phyloP scores from a whole-genome alignment of 1,140 invertebrate genomes.

The Drosophila subpulchrella region DNA sequence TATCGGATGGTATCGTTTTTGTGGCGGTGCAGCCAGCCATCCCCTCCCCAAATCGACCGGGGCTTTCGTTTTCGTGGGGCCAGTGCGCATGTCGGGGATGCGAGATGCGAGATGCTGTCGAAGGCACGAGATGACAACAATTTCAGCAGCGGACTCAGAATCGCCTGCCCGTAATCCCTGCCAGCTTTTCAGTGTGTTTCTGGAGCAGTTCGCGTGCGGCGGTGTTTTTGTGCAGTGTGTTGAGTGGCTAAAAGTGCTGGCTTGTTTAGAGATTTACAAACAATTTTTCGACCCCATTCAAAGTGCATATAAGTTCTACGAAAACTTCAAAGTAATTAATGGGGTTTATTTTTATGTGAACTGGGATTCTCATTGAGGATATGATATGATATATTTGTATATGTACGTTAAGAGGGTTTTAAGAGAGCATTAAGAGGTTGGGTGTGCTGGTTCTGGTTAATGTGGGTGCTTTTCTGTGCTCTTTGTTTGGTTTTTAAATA shows the following conservation, averaged over 20 bases:
- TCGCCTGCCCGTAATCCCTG: slow-evolving; percentile 22
- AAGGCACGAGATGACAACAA: slow-evolving; percentile 54
- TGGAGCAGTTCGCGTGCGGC: slow-evolving; percentile 67
- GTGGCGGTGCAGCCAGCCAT: slow-evolving; percentile 15
- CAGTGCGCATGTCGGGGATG: slow-evolving; percentile 38
- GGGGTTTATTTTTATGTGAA: neutral
- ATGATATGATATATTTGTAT: neutral
- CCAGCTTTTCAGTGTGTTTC: slow-evolving; percentile 57
- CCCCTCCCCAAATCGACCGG: neutral
- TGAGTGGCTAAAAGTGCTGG: slow-evolving; percentile 16
- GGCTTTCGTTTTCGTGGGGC: neutral
- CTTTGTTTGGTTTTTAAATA: slow-evolving; percentile 52
- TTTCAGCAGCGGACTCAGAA: slow-evolving; percentile 27
- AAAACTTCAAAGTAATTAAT: slow-evolving; percentile 3
- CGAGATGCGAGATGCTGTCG: slow-evolving; percentile 32
- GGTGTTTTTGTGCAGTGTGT: slow-evolving; percentile 22
- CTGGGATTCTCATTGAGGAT: neutral
- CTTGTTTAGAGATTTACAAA: slow-evolving; percentile 28
- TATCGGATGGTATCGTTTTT: slow-evolving; percentile 4
- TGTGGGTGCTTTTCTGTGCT: neutral
- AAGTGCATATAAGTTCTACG: neutral
- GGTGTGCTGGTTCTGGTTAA: neutral
- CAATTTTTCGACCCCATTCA: slow-evolving; percentile 18
- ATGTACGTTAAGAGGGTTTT: neutral
- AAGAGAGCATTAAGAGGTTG: neutral